These are phyloP conservation scores for Brienomyrus longianalis DNA, from an alignment of 2,113 vertebrate species.

Conservation along the genomic window DNA sequence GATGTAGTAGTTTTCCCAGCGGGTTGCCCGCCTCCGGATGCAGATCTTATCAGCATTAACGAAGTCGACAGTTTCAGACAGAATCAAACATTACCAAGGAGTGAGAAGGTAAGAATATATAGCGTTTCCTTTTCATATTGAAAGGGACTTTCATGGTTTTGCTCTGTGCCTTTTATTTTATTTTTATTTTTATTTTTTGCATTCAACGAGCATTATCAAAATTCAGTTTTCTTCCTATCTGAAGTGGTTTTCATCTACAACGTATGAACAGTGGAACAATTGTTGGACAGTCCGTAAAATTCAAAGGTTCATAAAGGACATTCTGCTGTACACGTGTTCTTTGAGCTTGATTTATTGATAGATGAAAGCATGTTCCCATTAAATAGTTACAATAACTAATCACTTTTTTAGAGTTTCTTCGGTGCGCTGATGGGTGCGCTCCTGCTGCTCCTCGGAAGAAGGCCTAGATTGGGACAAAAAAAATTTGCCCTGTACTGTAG, in stretches of 20 bases:
- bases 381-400: neutral
- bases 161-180: neutral
- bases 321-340: neutral
- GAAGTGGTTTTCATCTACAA: no score
- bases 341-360: neutral
- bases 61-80: slow-evolving; percentile 30
- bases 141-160: neutral
- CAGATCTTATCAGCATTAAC: slow-evolving; percentile 42
- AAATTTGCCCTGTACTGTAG: no score
- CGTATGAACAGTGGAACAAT: neutral
- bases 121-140: neutral
- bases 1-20: slow-evolving; percentile 50
- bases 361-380: neutral
- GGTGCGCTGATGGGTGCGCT: neutral
- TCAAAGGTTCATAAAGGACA: neutral
- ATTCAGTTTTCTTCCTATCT: no score
- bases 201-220: no score
- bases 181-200: no score
- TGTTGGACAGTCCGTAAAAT: neutral
- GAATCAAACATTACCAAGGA: slow-evolving; percentile 35
- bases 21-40: slow-evolving; percentile 30
- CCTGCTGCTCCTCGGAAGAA: neutral
- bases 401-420: neutral
- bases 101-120: slow-evolving; percentile 31
- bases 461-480: no score